Percentiles rank a stretch among this genome's conserved stretches.
Evolutionary conservation across 2,113 vertebrate species (phyloP).

Genomic region (Gymnocephalus cernua): DNA sequence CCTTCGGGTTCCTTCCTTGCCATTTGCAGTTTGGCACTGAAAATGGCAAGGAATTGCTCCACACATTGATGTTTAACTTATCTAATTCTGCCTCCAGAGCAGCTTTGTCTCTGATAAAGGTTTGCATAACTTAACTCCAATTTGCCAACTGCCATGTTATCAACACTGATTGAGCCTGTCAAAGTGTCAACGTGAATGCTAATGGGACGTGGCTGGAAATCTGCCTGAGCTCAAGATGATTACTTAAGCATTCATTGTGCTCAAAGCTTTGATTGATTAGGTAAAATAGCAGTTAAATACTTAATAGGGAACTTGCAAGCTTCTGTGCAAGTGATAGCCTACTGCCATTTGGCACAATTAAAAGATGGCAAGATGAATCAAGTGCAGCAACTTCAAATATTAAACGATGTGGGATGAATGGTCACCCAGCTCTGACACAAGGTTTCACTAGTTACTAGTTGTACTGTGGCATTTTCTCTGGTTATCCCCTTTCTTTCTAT

Average conservation of each 20-base stretch:
- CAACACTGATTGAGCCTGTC: slow-evolving; percentile 42
- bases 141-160: slow-evolving; percentile 50
- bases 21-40: neutral
- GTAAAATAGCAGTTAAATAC: slow-evolving; percentile 53
- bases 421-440: slow-evolving; percentile 1
- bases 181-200: slow-evolving; percentile 57
- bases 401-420: slow-evolving; percentile 34
- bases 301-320: slow-evolving; percentile 42
- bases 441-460: neutral
- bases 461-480: neutral
- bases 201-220: slow-evolving; percentile 46
- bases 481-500: slow-evolving; percentile 1
- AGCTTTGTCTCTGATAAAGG: slow-evolving; percentile 40
- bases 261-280: slow-evolving; percentile 46
- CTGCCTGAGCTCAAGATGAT: slow-evolving; percentile 24
- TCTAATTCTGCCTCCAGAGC: slow-evolving; percentile 36
- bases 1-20: neutral
- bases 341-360: slow-evolving; percentile 58
- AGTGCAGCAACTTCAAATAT: slow-evolving; percentile 41
- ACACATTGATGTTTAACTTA: slow-evolving; percentile 19
- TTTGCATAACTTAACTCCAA: slow-evolving; percentile 53
- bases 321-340: slow-evolving; percentile 49
- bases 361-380: slow-evolving; percentile 50
- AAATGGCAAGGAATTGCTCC: too few species aligned
- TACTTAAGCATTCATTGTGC: slow-evolving; percentile 31